Conservation (phyloP, 1,140 invertebrate species). For the Archegozetes longisetosus region DNA sequence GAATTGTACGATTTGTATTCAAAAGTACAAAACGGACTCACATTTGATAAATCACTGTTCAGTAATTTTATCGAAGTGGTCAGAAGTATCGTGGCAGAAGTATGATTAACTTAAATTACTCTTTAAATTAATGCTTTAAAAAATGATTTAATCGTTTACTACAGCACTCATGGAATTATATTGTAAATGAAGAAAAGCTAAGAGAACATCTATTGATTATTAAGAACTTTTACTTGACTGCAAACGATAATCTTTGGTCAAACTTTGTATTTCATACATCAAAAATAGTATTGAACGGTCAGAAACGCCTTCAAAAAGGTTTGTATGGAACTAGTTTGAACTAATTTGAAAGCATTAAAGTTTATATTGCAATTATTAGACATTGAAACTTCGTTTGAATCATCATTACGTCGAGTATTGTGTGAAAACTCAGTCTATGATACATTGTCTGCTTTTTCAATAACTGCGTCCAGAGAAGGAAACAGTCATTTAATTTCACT, state of each 20-base stretch:
- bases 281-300: background rate
- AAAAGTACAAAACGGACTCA: background rate
- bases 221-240: background rate
- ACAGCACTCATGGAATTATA: background rate
- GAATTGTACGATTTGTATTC: background rate
- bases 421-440: background rate
- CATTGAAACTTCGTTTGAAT: background rate
- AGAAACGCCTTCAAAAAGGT: background rate
- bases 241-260: background rate
- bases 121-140: background rate
- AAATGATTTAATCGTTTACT: background rate
- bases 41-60: background rate
- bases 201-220: background rate
- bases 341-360: background rate
- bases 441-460: background rate
- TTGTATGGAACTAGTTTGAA: background rate
- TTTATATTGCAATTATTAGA: background rate
- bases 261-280: background rate
- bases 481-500: background rate
- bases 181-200: background rate
- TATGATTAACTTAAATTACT: background rate
- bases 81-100: background rate
- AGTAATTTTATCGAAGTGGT: background rate
- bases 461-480: background rate
- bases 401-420: background rate